A percentile compares a stretch with the other conserved stretches of the same genome.
Evolutionary conservation across 2,113 vertebrate genomes (phyloP).

Genomic region (Notothenia rossii): DNA sequence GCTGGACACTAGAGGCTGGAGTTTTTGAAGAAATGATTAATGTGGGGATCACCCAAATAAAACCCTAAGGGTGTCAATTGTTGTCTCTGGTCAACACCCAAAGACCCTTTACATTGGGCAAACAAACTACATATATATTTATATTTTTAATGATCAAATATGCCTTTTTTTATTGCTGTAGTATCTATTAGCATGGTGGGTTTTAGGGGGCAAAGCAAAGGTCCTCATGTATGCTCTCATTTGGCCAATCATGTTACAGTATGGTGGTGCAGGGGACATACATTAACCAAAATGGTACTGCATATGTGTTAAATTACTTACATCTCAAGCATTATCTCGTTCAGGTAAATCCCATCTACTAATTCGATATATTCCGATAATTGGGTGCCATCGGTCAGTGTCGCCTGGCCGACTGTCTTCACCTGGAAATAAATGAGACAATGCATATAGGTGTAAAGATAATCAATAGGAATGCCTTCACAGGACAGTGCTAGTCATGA

Average conservation of each 20-base stretch:
- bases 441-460: constrained; percentile 21
- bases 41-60: not conserved
- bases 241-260: not conserved
- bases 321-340: constrained; percentile 98
- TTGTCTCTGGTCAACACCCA: not conserved
- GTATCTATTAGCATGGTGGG: not conserved
- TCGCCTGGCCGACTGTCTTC: constrained; percentile 90
- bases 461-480: constrained; percentile 16
- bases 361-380: constrained; percentile 95
- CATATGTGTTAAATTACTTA: constrained; percentile 83
- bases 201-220: constrained; percentile 1
- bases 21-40: not conserved
- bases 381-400: constrained; percentile 86
- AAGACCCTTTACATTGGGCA: not conserved
- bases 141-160: not conserved
- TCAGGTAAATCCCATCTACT: constrained; percentile 94
- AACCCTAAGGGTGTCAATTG: not conserved
- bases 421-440: constrained; percentile 85
- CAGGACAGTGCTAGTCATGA: constrained; percentile 14
- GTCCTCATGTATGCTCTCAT: not conserved
- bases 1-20: constrained; percentile 13
- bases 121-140: not conserved
- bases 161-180: not conserved
- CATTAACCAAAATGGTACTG: not conserved
- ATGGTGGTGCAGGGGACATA: not conserved